Evolutionary conservation across 2,113 vertebrate genomes (phyloP).

Genomic region (Hemicordylus capensis): DNA sequence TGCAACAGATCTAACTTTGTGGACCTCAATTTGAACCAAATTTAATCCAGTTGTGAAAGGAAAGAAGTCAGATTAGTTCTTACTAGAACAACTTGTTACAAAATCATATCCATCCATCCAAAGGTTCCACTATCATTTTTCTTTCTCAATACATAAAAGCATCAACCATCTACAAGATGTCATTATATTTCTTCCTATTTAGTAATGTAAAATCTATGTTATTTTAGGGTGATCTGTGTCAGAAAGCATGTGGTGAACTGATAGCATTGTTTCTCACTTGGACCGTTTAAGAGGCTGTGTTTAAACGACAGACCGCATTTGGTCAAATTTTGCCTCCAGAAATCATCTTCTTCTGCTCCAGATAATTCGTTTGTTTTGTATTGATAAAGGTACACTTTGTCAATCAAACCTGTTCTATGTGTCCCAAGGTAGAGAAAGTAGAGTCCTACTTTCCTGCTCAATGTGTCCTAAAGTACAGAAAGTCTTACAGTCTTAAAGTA

Average conservation of each 20-base stretch:
- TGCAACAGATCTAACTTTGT: too few relatives aligned
- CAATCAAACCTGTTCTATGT: not conserved
- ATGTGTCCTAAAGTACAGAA: too few relatives aligned
- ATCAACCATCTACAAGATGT: not conserved
- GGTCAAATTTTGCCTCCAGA: not conserved
- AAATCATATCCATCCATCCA: not conserved
- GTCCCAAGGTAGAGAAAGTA: too few relatives aligned
- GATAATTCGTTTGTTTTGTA: not conserved
- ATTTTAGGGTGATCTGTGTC: too few relatives aligned
- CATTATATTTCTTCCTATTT: not conserved
- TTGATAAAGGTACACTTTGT: fast-evolving
- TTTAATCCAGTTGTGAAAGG: too few relatives aligned
- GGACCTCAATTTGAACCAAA: too few relatives aligned
- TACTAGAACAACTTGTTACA: not conserved
- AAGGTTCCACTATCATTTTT: not conserved
- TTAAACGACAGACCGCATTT: not conserved
- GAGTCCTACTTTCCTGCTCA: too few relatives aligned
- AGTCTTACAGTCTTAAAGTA: not conserved
- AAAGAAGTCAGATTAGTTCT: not conserved
- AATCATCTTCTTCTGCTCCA: fast-evolving
- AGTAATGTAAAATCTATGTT: not conserved
- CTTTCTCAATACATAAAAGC: too few relatives aligned
- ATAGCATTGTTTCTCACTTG: not conserved
- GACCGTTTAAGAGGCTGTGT: not conserved
- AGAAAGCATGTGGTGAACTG: too few relatives aligned